These are phyloP conservation scores for Drosophila pseudoobscura DNA, from an alignment of 1,140 invertebrate species.

Conservation along the genomic window DNA sequence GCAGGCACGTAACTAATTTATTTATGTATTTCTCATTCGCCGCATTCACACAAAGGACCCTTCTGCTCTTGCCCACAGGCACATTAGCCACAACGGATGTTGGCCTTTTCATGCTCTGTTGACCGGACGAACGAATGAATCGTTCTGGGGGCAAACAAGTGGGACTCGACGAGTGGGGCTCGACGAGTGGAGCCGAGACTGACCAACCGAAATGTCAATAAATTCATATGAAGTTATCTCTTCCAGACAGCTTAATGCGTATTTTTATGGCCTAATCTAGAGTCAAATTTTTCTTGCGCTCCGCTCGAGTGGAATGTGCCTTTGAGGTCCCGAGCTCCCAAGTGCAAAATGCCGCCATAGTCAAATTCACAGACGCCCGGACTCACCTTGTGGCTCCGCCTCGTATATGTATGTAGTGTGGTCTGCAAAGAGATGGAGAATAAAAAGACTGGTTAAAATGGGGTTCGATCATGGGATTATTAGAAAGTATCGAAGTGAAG, in stretches of 20 bases:
- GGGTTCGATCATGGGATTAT: conserved; percentile 25
- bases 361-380: conserved; percentile 52
- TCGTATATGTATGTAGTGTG: not conserved
- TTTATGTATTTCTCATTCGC: conserved; percentile 69
- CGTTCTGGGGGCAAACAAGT: conserved; percentile 54
- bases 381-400: conserved; percentile 50
- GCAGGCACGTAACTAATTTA: conserved; percentile 74
- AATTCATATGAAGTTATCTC: conserved; percentile 81
- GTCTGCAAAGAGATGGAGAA: conserved; percentile 38
- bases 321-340: conserved; percentile 16
- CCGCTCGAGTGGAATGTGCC: conserved; percentile 39
- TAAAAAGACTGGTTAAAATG: conserved; percentile 15
- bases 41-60: conserved; percentile 63
- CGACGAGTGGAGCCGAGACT: conserved; percentile 29
- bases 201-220: conserved; percentile 70
- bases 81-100: conserved; percentile 79
- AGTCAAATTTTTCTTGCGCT: conserved; percentile 67
- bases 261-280: conserved; percentile 78
- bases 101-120: conserved; percentile 75
- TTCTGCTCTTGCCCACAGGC: conserved; percentile 56
- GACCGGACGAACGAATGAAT: conserved; percentile 41
- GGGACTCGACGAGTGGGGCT: conserved; percentile 34
- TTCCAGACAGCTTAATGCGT: conserved; percentile 78
- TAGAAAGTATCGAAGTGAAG: conserved; percentile 14
- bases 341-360: conserved; percentile 43